Evolutionary conservation across 2,797 vertebrate genomes (phyloP), one percentile per base, ranked within the genome.

Genomic region (Microcaecilia unicolor): DNA sequence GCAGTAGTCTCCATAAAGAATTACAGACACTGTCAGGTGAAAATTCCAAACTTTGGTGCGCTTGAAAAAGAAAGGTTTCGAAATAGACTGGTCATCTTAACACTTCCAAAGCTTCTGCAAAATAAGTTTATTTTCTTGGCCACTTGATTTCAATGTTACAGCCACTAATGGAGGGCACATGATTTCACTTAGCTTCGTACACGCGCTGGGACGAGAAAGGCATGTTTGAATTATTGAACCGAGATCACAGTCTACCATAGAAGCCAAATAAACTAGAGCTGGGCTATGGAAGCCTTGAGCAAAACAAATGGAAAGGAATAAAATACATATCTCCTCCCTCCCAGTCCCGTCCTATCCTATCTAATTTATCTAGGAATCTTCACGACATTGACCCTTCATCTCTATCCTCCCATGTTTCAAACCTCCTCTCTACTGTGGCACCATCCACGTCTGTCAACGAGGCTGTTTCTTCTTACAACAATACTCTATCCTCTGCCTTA

Each of bases 1-100:
- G 65, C 36, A 72, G 72, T 76, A 69, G 67, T 74, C 76, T 82
- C 81, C 75, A 65, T 71, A 52, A 83, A 84, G 77, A 80, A 58
- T 75, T 66, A 64, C 72, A 80, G 63, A 76, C 74, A 69, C 76
- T 78, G 76, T 80, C 78, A 78, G 76, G 70, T 72, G 45, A 11
- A 42, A 78, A 80, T 68, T 71, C 76, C 65, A 75, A 63, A 73
- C 76, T 78, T 81, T 80, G 80, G 83, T 78, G 74, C 71, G 74
- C 84, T 84, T 81, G 79, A 77, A 83, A 79, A 67, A 80, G 68
- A 79, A 67, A 80, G 68, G 58, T 70, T 68, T 78, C 73, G 49
- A 74, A 69, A 55, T 71, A 76, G 78, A 72, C 76, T 78, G 79
- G 79, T 76, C 70, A 70, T 65, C 73, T 71, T 72, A 76, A 65